These are phyloP conservation scores for Hermetia illucens DNA, from an alignment of 1,140 invertebrate species.

Conservation along the genomic window DNA sequence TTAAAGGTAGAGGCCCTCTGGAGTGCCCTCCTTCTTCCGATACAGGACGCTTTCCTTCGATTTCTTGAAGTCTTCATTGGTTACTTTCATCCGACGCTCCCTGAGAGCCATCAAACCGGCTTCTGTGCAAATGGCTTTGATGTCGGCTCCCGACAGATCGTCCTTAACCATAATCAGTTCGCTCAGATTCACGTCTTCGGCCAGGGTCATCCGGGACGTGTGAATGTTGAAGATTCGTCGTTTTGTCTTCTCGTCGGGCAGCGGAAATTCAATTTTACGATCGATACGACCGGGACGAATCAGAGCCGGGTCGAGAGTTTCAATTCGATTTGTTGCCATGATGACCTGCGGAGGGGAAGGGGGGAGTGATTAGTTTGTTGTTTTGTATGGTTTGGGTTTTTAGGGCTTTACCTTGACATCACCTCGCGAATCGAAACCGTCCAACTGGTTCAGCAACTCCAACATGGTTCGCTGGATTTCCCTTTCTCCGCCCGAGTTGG, in stretches of 20 bases:
- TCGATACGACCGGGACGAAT: slow-evolving; percentile 98
- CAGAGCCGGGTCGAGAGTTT: slow-evolving; percentile 95
- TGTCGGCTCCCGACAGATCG: slow-evolving; percentile 94
- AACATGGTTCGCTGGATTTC: slow-evolving; percentile 99
- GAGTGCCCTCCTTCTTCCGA: slow-evolving; percentile 97
- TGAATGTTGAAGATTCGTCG: slow-evolving; percentile 97
- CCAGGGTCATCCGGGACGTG: slow-evolving; percentile 94
- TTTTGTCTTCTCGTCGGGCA: slow-evolving; percentile 99
- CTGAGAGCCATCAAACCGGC: slow-evolving; percentile 94
- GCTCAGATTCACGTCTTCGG: slow-evolving; percentile 93
- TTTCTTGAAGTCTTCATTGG: slow-evolving; percentile 98
- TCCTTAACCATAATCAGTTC: slow-evolving; percentile 99
- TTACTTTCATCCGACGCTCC: slow-evolving; percentile 98
- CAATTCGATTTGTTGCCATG: slow-evolving; percentile 99
- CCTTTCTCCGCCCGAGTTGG: slow-evolving; percentile 97
- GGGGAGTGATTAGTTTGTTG: neutral
- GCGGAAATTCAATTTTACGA: slow-evolving; percentile 97
- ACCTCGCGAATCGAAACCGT: slow-evolving; percentile 94
- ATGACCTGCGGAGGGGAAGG: slow-evolving; percentile 56
- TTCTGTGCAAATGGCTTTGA: slow-evolving; percentile 99
- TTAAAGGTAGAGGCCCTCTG: slow-evolving; percentile 97
- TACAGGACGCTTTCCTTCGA: slow-evolving; percentile 99
- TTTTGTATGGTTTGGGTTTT: too few species aligned
- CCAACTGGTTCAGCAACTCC: slow-evolving; percentile 95
- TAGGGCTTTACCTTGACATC: slow-evolving; percentile 67